Conservation (phyloP, 2,888 invertebrate species). For the Colostygia pectinataria region DNA sequence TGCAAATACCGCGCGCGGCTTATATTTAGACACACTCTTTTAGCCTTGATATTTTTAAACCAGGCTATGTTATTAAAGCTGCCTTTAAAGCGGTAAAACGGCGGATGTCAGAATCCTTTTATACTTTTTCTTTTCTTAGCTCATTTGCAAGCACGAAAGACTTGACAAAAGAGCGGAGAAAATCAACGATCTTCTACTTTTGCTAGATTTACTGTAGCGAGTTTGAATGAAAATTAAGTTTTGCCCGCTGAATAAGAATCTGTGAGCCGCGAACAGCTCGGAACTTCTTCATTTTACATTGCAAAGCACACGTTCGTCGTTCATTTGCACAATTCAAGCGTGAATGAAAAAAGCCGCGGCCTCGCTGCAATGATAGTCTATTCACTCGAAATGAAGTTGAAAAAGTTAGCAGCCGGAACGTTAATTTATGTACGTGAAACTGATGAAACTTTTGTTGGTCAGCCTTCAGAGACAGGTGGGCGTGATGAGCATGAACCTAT, state of each 20-base stretch:
- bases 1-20: no score
- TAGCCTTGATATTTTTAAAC: no score
- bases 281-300: slow-evolving; percentile 24
- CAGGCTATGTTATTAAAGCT: slow-evolving; percentile 16
- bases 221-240: slow-evolving; percentile 21
- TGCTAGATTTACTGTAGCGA: slow-evolving; percentile 19
- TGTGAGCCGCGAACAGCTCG: slow-evolving; percentile 8
- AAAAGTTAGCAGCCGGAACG: background rate
- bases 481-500: slow-evolving; percentile 98
- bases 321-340: slow-evolving; percentile 17
- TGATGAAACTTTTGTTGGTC: slow-evolving; percentile 47
- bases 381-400: slow-evolving; percentile 14
- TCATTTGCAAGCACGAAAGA: slow-evolving; percentile 25
- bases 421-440: slow-evolving; percentile 1
- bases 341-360: slow-evolving; percentile 10
- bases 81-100: slow-evolving; percentile 3
- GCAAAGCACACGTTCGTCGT: slow-evolving; percentile 22
- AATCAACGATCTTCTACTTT: slow-evolving; percentile 14
- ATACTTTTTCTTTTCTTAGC: slow-evolving; percentile 17
- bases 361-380: slow-evolving; percentile 7
- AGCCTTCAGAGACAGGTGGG: slow-evolving; percentile 99
- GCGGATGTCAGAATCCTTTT: slow-evolving; percentile 2
- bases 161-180: slow-evolving; percentile 4
- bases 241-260: slow-evolving; percentile 17
- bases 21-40: no score